Base-by-base conservation (phyloP, 2,113 vertebrate species). In the Channa argus region DNA sequence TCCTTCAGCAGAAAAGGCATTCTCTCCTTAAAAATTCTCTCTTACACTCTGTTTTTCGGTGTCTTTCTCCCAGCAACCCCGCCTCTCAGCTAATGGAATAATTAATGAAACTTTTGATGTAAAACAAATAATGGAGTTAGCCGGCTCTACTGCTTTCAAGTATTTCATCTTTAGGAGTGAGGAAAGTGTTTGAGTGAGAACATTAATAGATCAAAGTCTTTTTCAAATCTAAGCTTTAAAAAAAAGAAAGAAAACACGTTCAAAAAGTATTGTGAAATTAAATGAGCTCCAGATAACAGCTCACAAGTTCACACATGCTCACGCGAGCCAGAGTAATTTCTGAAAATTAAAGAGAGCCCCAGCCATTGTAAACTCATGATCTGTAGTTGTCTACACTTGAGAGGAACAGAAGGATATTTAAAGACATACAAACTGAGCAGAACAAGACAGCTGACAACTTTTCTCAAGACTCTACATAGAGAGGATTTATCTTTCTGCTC, bases 31-130 rank as follows among this genome's bases (percentile, higher is more conserved):
- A 76, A 45, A 71, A 65, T 69, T 63, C 24, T 46, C 55, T 52
- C 68, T 45, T 73, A 14, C 46, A 0, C 39, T 49, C 63, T 3
- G 55, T 62, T 61, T 37, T 2, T 75, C 49, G 49, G 69, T 82
- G 65, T 66, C 53, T 2, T 62, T 64, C 77, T 63, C 71, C 36
- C 56, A 33, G 53, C 62, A 70, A 67, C 65, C 64, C 44, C 39
- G 70, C 73, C 69, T 79, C 44, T 46, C 65, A 76, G 79, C 76
- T 91, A 85, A 90, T 86, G 78, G 87, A 92, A 92, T 89, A 91
- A 91, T 90, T 88, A 90, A 91, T 91, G 74, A 83, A 87, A 92
- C 86, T 76, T 89, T 87, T 92, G 85, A 92, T 88, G 88, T 86
- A 83, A 91, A 86, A 93, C 83, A 92, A 91, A 92, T 88, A 92